A percentile compares a stretch with the other conserved stretches of the same genome.
Evolutionary conservation across 2,888 invertebrate species (phyloP).

Genomic region (Acronicta aceris): DNA sequence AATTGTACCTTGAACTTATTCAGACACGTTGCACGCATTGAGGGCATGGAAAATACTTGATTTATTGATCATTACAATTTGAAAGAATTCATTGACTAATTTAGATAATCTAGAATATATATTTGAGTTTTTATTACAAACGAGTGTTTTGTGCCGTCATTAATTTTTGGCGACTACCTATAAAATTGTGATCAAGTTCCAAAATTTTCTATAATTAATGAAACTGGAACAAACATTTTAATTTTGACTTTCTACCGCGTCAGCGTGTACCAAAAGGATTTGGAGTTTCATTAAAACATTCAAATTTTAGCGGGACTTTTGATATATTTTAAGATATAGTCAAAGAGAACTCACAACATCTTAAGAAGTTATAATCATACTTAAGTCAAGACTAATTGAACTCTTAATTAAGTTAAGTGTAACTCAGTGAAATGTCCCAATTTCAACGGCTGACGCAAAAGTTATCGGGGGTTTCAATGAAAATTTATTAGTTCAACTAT

Average conservation of each 20-base stretch:
- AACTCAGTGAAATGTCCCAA: slow-evolving; percentile 82
- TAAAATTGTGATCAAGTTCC: slow-evolving; percentile 25
- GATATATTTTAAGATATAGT: slow-evolving; percentile 61
- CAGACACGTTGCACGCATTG: slow-evolving; percentile 59
- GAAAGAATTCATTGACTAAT: not conserved
- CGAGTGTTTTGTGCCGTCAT: slow-evolving; percentile 3
- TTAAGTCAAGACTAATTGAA: slow-evolving; percentile 83
- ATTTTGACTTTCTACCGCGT: slow-evolving; percentile 40
- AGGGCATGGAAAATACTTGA: slow-evolving; percentile 48
- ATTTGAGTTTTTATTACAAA: too few relatives aligned
- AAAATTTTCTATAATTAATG: slow-evolving; percentile 31
- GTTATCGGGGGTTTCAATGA: slow-evolving; percentile 84
- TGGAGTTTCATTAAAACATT: slow-evolving; percentile 58
- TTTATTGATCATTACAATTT: slow-evolving; percentile 41
- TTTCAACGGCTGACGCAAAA: slow-evolving; percentile 80
- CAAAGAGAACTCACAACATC: slow-evolving; percentile 73
- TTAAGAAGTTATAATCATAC: slow-evolving; percentile 82
- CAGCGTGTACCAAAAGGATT: slow-evolving; percentile 54
- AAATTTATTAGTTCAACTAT: slow-evolving; percentile 88
- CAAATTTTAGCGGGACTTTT: slow-evolving; percentile 58
- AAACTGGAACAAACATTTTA: slow-evolving; percentile 45
- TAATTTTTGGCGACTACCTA: slow-evolving; percentile 10
- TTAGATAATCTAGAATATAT: too few relatives aligned
- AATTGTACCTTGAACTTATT: slow-evolving; percentile 80
- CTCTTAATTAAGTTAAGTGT: slow-evolving; percentile 85